Evolutionary conservation across 2,797 vertebrate species (phyloP), one percentile per base, ranked within the genome.

Genomic region (Arrhamphus sclerolepis): DNA sequence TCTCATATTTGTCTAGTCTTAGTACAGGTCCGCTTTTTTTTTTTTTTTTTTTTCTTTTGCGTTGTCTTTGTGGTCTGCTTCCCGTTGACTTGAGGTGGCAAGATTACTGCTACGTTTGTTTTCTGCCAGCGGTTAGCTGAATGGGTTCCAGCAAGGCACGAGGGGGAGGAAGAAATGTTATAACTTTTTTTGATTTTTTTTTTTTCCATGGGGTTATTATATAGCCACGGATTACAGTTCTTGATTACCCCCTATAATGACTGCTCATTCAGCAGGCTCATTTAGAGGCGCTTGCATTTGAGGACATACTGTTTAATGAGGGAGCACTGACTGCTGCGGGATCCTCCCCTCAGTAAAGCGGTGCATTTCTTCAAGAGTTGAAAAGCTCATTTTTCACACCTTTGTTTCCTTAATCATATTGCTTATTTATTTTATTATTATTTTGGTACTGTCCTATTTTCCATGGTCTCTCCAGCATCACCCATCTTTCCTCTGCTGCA

Each of bases 41-140:
- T 19, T 34, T 14, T 34, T 77, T 78, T 86, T 68, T 9, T 49
- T 43, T 56, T 17, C 10, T 29, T 29, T 44, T 14, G 66, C 80
- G 68, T 87, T 85, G 69, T 51, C 61, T 86, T 86, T 89, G 71
- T 81, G 72, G 83, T 77, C 80, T 87, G 84, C 78, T 88, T 91
- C 84, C 76, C 68, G 75, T 86, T 85, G 77, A 75, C 80, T 75
- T 60, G 71, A 87, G 78, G 82, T 83, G 79, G 78, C 63, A 67
- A 81, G 72, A 77, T 70, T 85, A 77, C 78, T 81, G 66, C 64
- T 83, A 82, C 60, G 81, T 68, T 82, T 81, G 72, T 87, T 83
- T 85, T 80, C 80, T 72, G 67, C 72, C 72, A 78, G 50, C 72
- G 72, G 72, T 83, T 76, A 77, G 42, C 82, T 75, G 85, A 81